These are phyloP conservation scores for Drosophila algonquin DNA, from an alignment of 2,888 invertebrate species.

Conservation along the genomic window DNA sequence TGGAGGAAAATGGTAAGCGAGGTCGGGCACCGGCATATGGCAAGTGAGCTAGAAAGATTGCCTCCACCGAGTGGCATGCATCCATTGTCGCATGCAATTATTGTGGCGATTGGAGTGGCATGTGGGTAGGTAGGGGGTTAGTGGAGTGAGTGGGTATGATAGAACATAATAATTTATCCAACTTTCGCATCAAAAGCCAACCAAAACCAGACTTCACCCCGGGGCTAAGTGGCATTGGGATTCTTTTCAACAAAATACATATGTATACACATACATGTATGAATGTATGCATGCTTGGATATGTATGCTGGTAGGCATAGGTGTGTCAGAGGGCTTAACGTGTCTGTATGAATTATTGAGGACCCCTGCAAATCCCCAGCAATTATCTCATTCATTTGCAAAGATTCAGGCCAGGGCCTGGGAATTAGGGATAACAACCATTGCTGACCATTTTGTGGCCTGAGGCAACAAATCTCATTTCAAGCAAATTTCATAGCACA, in stretches of 20 bases:
- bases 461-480: conserved; percentile 68
- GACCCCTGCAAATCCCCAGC: conserved; percentile 34
- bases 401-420: conserved; percentile 26
- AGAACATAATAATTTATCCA: conserved; percentile 42
- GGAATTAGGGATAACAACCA: conserved; percentile 18
- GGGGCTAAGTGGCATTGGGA: background rate
- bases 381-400: conserved; percentile 58
- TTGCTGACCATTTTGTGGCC: conserved; percentile 56
- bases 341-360: conserved; percentile 33
- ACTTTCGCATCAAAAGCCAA: conserved; percentile 22
- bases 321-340: conserved; percentile 2
- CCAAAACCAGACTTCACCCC: background rate
- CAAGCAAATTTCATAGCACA: conserved; percentile 73
- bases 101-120: conserved; percentile 33
- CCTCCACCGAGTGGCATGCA: conserved; percentile 44
- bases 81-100: conserved; percentile 46
- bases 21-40: conserved; percentile 46
- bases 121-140: conserved; percentile 15
- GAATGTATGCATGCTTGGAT: background rate
- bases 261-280: background rate
- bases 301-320: background rate
- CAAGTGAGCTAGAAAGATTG: conserved; percentile 32
- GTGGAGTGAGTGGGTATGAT: conserved; percentile 1
- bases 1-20: background rate
- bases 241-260: background rate